phyloP scores from a whole-genome alignment of 2,113 vertebrate genomes.

The Nerophis lumbriciformis region DNA sequence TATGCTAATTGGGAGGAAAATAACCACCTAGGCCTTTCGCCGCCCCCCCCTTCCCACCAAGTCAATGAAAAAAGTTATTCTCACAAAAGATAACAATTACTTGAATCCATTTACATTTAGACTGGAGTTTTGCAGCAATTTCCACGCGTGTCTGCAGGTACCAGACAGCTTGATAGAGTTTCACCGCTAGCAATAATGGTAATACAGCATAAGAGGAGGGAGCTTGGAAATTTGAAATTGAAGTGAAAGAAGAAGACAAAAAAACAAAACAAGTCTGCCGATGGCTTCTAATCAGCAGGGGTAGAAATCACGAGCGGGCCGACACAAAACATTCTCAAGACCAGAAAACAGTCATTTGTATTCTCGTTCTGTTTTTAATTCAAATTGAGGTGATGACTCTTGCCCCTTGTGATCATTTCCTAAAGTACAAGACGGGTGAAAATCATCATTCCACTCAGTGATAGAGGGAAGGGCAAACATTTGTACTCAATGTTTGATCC shows the following conservation, averaged over 20 bases:
- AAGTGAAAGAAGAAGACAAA: conserved; percentile 38
- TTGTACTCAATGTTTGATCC: too few species aligned
- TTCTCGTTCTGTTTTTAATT: conserved; percentile 13
- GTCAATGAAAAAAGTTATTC: conserved; percentile 62
- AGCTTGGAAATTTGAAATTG: conserved; percentile 52
- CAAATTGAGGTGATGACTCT: not conserved
- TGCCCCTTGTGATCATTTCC: not conserved
- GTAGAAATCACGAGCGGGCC: conserved; percentile 30
- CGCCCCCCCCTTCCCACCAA: conserved; percentile 6
- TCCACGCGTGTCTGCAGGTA: conserved; percentile 62
- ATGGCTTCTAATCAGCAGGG: conserved; percentile 53
- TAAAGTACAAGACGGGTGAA: too few species aligned
- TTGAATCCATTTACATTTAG: conserved; percentile 76
- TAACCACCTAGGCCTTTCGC: conserved; percentile 31
- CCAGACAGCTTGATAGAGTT: conserved; percentile 57
- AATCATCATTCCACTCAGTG: too few species aligned
- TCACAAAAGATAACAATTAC: conserved; percentile 70
- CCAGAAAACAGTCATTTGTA: conserved; percentile 7
- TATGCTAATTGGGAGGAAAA: conserved; percentile 39
- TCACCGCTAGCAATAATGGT: conserved; percentile 60
- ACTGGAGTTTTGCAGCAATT: conserved; percentile 66
- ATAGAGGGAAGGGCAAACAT: too few species aligned
- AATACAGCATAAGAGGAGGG: conserved; percentile 46
- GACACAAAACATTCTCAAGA: conserved; percentile 25
- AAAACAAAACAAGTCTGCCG: conserved; percentile 48